Evolutionary conservation across 2,113 vertebrate species (phyloP), one percentile per base, ranked within the genome.

Genomic region (Petroica traversi): DNA sequence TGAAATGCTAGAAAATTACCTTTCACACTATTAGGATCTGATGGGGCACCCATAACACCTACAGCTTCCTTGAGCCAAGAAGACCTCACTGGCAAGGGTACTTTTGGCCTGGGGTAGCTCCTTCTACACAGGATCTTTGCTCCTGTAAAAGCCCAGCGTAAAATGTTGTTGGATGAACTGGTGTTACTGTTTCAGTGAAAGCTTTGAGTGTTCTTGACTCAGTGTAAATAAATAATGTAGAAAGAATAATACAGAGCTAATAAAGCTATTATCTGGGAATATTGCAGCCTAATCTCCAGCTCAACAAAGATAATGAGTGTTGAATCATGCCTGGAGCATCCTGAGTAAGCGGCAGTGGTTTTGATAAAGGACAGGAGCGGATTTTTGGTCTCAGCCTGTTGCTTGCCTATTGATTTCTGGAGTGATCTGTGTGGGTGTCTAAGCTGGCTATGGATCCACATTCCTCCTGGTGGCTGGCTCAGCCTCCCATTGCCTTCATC

Each of bases 231-330:
- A 96, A 96, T 89, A 95, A 95, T 83, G 75, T 67, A 73, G 79
- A 80, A 93, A 93, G 74, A 93, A 91, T 80, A 93, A 89, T 88
- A 68, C 31, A 26, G 67, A 54, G 48, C 34, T 97, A 94, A 92
- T 89, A 97, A 83, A 90, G 82, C 82, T 55, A 73, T 95, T 96
- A 92, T 83, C 85, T 94, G 80, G 40, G 46, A 95, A 94, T 94
- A 86, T 3, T 95, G 75, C 81, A 80, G 78, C 49, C 74, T 96
- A 82, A 92, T 95, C 81, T 94, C 49, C 87, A 88, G 78, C 43
- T 64, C 66, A 91, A 51, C 55, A 87, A 55, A 85, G 94, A 91
- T 92, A 89, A 89, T 85, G 91, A 92, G 40, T 59, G 80, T 63
- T 92, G 85, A 92, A 88, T 96, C 89, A 93, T 79, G 54, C 93